Conservation (phyloP, 2,113 vertebrate genomes). For the Poeciliopsis occidentalis region DNA sequence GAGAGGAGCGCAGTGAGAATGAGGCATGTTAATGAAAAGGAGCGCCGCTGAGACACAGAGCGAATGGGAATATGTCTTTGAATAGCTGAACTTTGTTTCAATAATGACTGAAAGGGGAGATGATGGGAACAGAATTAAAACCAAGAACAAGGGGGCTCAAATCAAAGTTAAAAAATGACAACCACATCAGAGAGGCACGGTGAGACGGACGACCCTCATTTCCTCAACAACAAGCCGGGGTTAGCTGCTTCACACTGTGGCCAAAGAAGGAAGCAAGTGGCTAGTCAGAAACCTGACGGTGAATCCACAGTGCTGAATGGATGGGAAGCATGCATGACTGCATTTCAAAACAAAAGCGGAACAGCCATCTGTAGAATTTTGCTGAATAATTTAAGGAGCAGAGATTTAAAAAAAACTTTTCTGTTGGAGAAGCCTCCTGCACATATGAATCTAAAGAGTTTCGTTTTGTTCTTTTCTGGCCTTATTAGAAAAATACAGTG, state of each 20-base stretch:
- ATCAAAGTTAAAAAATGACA: conserved; percentile 22
- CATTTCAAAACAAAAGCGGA: conserved; percentile 30
- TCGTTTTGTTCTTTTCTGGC: conserved; percentile 11
- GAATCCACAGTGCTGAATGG: conserved; percentile 35
- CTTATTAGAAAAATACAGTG: conserved; percentile 19
- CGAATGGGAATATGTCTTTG: conserved; percentile 34
- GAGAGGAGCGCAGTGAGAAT: conserved; percentile 39
- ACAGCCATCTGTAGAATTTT: conserved; percentile 48
- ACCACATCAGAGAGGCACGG: conserved; percentile 11
- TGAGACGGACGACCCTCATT: not conserved
- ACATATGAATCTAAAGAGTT: conserved; percentile 15
- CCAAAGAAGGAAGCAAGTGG: conserved; percentile 28
- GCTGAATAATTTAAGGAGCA: conserved; percentile 63
- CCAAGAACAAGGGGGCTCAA: conserved; percentile 15
- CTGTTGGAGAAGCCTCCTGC: conserved; percentile 16
- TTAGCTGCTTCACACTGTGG: conserved; percentile 23
- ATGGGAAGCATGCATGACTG: conserved; percentile 41
- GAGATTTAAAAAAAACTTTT: conserved; percentile 17
- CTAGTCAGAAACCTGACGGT: conserved; percentile 26
- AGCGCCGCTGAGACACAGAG: conserved; percentile 17
- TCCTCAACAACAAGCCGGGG: not conserved
- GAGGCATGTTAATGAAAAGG: conserved; percentile 54
- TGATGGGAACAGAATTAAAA: conserved; percentile 29
- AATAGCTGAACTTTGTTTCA: conserved; percentile 32
- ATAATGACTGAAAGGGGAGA: conserved; percentile 41